Conservation (phyloP, 2,797 vertebrate genomes). For the Microctenopoma steveboyesi region DNA sequence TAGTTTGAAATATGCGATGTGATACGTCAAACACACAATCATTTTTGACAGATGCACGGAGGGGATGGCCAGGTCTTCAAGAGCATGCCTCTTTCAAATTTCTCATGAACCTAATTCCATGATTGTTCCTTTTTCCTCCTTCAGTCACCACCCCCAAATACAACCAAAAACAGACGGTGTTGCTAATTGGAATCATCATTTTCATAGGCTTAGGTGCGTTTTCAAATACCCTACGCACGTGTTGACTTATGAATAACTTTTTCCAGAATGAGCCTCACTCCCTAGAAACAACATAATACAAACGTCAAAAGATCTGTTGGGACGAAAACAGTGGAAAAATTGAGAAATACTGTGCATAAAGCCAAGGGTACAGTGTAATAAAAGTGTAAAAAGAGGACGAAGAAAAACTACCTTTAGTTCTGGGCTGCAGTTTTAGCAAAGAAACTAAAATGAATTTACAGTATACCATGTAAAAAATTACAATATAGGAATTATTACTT, state of each 20-base stretch:
- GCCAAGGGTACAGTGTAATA: conserved; percentile 12
- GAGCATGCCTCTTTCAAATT: conserved; percentile 9
- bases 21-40: conserved; percentile 20
- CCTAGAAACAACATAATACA: conserved; percentile 47
- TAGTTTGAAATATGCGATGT: conserved; percentile 14
- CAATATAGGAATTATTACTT: too few relatives aligned
- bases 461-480: background rate
- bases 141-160: conserved; percentile 4
- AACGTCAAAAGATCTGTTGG: conserved; percentile 26
- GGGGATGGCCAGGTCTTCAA: conserved; percentile 7
- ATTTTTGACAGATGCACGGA: conserved; percentile 28
- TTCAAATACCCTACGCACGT: conserved; percentile 14
- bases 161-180: conserved; percentile 4
- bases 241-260: conserved; percentile 53
- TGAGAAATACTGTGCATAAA: conserved; percentile 20
- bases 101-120: conserved; percentile 7
- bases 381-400: background rate
- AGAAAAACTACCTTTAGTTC: conserved; percentile 8
- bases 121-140: conserved; percentile 21
- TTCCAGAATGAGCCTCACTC: conserved; percentile 60
- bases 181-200: conserved; percentile 48
- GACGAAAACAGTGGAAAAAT: conserved; percentile 32
- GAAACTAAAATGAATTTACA: background rate
- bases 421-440: too few relatives aligned
- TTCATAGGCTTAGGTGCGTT: conserved; percentile 22